Conservation (phyloP, 64 coral and sea anemone genomes). For the Montipora foliosa region DNA sequence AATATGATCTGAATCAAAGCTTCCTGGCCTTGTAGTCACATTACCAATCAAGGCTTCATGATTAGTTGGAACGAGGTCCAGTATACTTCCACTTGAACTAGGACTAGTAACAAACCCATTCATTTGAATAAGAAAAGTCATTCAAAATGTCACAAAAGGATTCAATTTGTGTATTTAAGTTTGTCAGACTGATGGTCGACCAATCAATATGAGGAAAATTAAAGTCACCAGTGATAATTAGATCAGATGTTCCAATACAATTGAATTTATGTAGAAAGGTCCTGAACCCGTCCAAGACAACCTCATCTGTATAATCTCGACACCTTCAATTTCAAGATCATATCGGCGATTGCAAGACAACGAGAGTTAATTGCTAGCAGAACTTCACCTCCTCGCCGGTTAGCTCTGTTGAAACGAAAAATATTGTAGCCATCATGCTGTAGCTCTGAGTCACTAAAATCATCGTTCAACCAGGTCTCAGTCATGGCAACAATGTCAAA, state of each 20-base stretch:
- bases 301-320: slow-evolving; percentile 10
- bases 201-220: slow-evolving; percentile 40
- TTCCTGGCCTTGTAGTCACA: slow-evolving; percentile 22
- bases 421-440: too few species aligned
- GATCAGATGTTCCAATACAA: slow-evolving; percentile 38
- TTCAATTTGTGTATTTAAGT: slow-evolving; percentile 29
- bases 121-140: slow-evolving; percentile 56
- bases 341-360: too few species aligned
- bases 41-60: slow-evolving; percentile 54
- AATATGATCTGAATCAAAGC: slow-evolving; percentile 67
- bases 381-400: too few species aligned
- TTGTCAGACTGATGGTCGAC: slow-evolving; percentile 38
- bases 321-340: too few species aligned
- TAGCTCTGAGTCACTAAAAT: too few species aligned
- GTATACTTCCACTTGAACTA: slow-evolving; percentile 24
- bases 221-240: slow-evolving; percentile 35
- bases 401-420: too few species aligned
- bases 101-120: slow-evolving; percentile 12
- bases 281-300: slow-evolving; percentile 62
- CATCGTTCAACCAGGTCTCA: too few species aligned
- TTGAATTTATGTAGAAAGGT: slow-evolving; percentile 46
- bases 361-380: too few species aligned
- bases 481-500: neutral
- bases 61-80: slow-evolving; percentile 58
- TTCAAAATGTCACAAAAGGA: slow-evolving; percentile 61